Evolutionary conservation across 2,888 invertebrate genomes (phyloP).

Genomic region (Ommatoiulus sabulosus): DNA sequence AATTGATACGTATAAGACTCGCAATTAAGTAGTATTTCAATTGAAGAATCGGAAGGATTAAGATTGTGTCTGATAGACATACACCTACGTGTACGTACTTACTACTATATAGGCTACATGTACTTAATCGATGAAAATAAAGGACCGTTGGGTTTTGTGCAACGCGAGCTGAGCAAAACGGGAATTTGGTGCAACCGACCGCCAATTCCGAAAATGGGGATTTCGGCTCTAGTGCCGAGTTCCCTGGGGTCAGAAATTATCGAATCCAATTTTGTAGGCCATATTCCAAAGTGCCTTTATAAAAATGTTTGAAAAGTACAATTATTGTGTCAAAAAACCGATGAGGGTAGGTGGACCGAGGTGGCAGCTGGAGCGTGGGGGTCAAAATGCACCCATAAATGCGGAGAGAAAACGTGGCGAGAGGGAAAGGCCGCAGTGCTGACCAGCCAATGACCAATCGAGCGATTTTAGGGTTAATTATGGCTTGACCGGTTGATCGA

Average conservation of each 20-base stretch:
- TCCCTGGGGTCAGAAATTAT: background rate
- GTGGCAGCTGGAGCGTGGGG: slow-evolving; percentile 24
- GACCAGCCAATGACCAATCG: slow-evolving; percentile 1
- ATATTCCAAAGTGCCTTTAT: background rate
- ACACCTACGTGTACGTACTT: too few relatives aligned
- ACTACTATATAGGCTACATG: too few relatives aligned
- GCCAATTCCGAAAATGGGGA: background rate
- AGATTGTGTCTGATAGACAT: too few relatives aligned
- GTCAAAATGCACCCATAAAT: background rate
- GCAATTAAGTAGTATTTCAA: too few relatives aligned
- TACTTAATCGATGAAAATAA: too few relatives aligned
- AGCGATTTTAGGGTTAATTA: background rate
- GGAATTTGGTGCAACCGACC: background rate
- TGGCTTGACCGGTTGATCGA: background rate
- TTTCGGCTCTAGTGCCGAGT: background rate
- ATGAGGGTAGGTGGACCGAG: background rate
- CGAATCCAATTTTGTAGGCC: slow-evolving; percentile 2
- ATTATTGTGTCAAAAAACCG: background rate
- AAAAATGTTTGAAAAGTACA: background rate
- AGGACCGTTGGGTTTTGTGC: too few relatives aligned
- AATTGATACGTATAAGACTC: too few relatives aligned
- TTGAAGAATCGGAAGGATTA: too few relatives aligned
- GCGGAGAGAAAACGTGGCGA: background rate
- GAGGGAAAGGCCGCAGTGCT: background rate
- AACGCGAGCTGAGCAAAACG: background rate